Base-by-base conservation (phyloP, 1,140 invertebrate genomes). In the Rhyacophila brunnea region DNA sequence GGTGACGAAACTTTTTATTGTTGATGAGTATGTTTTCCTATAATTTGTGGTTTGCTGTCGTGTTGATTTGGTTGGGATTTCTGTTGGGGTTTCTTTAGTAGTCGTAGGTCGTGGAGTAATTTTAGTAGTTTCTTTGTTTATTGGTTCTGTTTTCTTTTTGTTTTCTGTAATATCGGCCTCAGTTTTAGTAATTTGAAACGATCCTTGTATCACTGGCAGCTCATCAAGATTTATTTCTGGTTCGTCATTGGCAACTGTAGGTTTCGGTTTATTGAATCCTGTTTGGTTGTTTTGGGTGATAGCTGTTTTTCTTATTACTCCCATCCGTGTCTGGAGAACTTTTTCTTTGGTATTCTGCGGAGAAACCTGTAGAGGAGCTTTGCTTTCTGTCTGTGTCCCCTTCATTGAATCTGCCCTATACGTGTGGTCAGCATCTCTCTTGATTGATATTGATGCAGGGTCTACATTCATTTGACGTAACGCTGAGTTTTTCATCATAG, bases 391-490 rank as follows among this genome's bases (percentile, higher is more conserved):
- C 49, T 76, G 66, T 17, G 72, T 65, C 75, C 73, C 66, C 73
- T 75, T 9, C 72, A 72, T 51, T 70, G 70, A 70, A 64, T 78
- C 76, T 20, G 74, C 74, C 68, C 75, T 71, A 67, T 77, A 74
- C 57, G 74, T 75, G 40, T 76, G 75, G 62, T 77, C 71, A 62
- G 74, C 74, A 73, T 83, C 75, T 81, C 85, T 78, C 79, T 83
- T 85, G 44, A 87, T 81, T 14, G 77, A 72, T 55, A 88, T 79
- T 64, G 82, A 84, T 46, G 81, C 81, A 11, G 83, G 73, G 62
- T 88, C 86, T 60, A 89, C 81, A 71, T 86, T 84, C 54, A 88
- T 74, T 66, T 83, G 83, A 64, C 85, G 83, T 69, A 88, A 85
- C 14, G 84, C 73, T 17, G 85, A 82, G 60, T 83, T 78, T 56